Evolutionary conservation across 2,113 vertebrate genomes (phyloP).

Genomic region (Clarias macrocephalus): DNA sequence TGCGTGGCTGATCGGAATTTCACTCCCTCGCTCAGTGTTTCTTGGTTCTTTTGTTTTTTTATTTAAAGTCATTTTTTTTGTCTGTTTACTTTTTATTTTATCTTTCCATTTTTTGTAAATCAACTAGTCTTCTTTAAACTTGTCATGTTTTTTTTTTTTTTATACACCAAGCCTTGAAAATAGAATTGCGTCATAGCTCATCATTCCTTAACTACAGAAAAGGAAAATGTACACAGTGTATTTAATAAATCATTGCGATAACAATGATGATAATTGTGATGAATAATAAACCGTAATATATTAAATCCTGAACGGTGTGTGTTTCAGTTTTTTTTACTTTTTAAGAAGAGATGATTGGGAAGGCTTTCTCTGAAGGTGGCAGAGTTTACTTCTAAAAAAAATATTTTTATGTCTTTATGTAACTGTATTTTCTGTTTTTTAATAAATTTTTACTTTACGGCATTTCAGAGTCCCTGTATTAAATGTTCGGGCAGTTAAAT

Average conservation of each 20-base stretch:
- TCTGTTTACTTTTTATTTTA: constrained; percentile 5
- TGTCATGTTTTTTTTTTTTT: constrained; percentile 38
- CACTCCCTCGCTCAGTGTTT: not conserved
- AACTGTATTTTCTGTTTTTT: no score
- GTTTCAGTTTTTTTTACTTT: not conserved
- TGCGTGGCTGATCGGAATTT: not conserved
- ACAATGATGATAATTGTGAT: constrained; percentile 71
- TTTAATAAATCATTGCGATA: constrained; percentile 69
- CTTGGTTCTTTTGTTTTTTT: not conserved
- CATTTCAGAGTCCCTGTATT: no score
- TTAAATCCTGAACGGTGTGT: constrained; percentile 57
- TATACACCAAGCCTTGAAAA: constrained; percentile 50
- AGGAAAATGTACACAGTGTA: constrained; percentile 69
- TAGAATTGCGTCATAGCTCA: constrained; percentile 67
- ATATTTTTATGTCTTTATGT: no score
- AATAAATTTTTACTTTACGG: no score
- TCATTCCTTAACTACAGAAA: constrained; percentile 68
- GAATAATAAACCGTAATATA: constrained; percentile 80
- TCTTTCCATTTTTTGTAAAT: not conserved
- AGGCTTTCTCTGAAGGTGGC: not conserved
- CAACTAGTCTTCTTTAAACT: constrained; percentile 29
- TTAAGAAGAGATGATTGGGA: not conserved
- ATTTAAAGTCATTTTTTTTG: constrained; percentile 30
- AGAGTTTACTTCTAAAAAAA: not conserved
- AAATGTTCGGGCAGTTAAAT: no score